Conservation (phyloP, 2,113 vertebrate species). For the Todiramphus saurophagus region DNA sequence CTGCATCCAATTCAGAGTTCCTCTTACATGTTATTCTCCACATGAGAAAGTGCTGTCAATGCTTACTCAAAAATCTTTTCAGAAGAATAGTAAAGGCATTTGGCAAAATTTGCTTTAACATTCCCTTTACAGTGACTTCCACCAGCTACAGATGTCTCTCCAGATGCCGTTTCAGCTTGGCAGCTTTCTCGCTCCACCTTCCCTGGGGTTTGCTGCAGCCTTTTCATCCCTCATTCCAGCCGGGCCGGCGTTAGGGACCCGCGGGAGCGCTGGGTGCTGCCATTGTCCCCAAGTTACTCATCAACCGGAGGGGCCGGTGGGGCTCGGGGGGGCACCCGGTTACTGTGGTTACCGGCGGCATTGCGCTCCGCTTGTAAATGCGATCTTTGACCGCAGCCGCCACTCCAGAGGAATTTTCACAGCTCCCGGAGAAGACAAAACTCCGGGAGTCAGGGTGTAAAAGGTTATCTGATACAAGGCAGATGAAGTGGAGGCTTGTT, state of each 20-base stretch:
- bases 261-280: constrained; percentile 34
- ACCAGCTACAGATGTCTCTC: constrained; percentile 1
- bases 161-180: not conserved
- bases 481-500: constrained; percentile 37
- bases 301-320: constrained; percentile 51
- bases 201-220: not conserved
- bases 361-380: constrained; percentile 45
- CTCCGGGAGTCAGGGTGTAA: constrained; percentile 43
- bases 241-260: constrained; percentile 18
- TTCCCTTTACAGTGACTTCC: not conserved
- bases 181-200: not conserved
- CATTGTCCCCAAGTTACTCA: constrained; percentile 79
- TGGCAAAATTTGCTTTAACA: not conserved
- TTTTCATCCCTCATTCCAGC: not conserved
- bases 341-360: constrained; percentile 68
- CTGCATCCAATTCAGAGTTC: not conserved
- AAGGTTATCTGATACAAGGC: constrained; percentile 63
- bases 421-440: constrained; percentile 43
- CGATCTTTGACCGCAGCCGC: constrained; percentile 58
- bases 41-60: not conserved
- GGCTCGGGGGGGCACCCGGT: constrained; percentile 16
- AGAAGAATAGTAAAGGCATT: not conserved
- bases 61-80: not conserved
- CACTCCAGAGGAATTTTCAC: constrained; percentile 58
- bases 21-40: not conserved